These are phyloP conservation scores for Parus major DNA, from an alignment of 2,113 vertebrate species.

Conservation along the genomic window DNA sequence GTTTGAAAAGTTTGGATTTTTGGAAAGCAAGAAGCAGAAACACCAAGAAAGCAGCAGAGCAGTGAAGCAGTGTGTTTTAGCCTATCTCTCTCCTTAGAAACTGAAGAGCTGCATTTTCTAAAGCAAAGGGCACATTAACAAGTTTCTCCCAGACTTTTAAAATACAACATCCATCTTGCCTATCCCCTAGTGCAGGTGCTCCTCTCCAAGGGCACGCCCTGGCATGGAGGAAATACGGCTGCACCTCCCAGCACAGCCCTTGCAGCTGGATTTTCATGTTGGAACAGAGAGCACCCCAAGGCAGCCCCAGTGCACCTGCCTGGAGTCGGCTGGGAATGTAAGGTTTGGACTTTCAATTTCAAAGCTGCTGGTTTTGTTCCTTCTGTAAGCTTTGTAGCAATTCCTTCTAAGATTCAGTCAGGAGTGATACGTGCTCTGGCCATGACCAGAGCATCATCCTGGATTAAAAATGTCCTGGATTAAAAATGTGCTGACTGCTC, in stretches of 20 bases:
- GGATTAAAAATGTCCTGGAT: background rate
- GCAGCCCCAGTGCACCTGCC: slow-evolving; percentile 15
- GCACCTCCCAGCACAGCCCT: background rate
- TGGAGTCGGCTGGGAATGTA: background rate
- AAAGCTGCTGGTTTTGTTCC: background rate
- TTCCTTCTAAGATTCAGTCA: background rate
- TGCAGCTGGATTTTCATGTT: background rate
- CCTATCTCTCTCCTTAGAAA: background rate
- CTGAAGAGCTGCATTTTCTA: background rate
- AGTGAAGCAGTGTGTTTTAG: background rate
- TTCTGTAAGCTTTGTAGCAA: background rate
- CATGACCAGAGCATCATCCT: background rate
- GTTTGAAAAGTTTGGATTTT: background rate
- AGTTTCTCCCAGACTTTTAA: background rate
- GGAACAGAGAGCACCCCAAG: background rate
- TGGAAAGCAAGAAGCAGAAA: background rate
- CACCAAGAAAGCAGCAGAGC: background rate
- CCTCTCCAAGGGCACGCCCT: background rate
- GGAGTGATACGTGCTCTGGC: background rate
- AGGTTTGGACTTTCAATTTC: slow-evolving; percentile 14
- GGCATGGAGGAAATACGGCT: background rate
- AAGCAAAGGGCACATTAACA: background rate
- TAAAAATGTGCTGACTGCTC: background rate
- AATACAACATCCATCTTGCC: background rate
- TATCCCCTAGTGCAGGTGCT: background rate